A percentile compares a stretch with the other conserved stretches of the same genome.
Evolutionary conservation across 2,797 vertebrate genomes (phyloP).

Genomic region (Remorina albescens): DNA sequence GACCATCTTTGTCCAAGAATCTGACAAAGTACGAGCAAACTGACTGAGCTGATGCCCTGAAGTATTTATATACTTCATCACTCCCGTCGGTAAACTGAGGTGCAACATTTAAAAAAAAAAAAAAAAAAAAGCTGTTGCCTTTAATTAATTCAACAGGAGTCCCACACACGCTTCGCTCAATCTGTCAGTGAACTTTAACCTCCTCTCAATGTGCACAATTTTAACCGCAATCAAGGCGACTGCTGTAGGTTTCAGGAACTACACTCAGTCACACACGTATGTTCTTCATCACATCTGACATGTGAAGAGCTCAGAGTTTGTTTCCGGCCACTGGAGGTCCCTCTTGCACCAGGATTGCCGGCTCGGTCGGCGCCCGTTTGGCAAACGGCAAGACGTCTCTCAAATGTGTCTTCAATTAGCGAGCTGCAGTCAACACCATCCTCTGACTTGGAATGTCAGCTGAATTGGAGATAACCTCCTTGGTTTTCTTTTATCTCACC

Average conservation of each 20-base stretch:
- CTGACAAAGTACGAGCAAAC: neutral
- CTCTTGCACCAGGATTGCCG: constrained; percentile 71
- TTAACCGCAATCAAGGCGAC: neutral
- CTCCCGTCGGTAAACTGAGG: neutral
- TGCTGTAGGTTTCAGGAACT: constrained; percentile 1
- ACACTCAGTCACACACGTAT: constrained; percentile 1
- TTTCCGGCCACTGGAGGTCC: constrained; percentile 74
- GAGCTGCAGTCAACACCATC: constrained; percentile 69
- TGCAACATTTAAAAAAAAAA: neutral
- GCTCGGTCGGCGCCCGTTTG: constrained; percentile 22
- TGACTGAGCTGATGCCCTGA: too few species aligned
- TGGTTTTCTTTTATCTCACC: constrained; percentile 69
- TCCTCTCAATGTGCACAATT: neutral
- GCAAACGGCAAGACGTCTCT: constrained; percentile 47
- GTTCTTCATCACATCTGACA: constrained; percentile 32
- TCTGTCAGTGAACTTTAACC: constrained; percentile 12
- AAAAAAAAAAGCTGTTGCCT: too few species aligned
- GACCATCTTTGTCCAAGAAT: neutral
- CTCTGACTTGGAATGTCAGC: constrained; percentile 75
- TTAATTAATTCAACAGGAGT: neutral
- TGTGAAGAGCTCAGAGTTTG: neutral
- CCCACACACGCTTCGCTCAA: neutral
- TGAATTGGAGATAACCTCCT: constrained; percentile 71
- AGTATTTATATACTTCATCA: too few species aligned
- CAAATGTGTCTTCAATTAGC: constrained; percentile 82